These are phyloP conservation scores for Rosalia funebris DNA, from an alignment of 2,888 invertebrate species.

Conservation along the genomic window DNA sequence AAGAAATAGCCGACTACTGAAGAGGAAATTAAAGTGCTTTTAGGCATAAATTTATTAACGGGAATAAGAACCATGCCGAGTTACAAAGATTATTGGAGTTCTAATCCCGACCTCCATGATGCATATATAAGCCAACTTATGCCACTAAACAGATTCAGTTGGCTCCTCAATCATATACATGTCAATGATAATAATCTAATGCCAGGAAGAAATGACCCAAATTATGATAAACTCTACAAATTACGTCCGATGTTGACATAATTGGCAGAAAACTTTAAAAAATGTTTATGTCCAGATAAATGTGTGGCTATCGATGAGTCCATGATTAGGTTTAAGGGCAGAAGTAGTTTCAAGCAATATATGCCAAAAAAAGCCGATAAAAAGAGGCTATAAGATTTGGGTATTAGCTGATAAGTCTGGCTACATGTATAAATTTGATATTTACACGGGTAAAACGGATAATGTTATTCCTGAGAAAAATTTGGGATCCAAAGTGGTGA, in stretches of 20 bases:
- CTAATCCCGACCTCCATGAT: neutral
- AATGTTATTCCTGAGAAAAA: neutral
- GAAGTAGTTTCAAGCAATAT: neutral
- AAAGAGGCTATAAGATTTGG: neutral
- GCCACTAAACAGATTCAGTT: neutral
- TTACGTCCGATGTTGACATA: neutral
- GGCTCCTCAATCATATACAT: neutral
- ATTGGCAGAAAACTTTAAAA: neutral
- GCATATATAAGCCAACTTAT: neutral
- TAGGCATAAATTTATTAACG: neutral
- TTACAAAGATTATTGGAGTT: neutral
- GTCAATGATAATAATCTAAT: neutral
- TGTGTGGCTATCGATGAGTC: neutral
- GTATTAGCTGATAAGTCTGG: neutral
- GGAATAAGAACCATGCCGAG: neutral
- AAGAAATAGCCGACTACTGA: too few relatives aligned
- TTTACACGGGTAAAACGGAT: neutral
- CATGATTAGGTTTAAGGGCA: neutral
- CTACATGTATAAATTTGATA: neutral
- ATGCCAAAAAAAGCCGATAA: neutral
- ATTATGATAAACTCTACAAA: neutral
- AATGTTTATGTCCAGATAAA: neutral
- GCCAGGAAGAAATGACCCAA: neutral
- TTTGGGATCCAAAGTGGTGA: neutral
- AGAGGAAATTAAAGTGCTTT: neutral